A percentile compares a stretch with the other conserved stretches of the same genome.
Evolutionary conservation across 2,888 invertebrate genomes (phyloP).

Genomic region (Rhaphigaster nebulosa): DNA sequence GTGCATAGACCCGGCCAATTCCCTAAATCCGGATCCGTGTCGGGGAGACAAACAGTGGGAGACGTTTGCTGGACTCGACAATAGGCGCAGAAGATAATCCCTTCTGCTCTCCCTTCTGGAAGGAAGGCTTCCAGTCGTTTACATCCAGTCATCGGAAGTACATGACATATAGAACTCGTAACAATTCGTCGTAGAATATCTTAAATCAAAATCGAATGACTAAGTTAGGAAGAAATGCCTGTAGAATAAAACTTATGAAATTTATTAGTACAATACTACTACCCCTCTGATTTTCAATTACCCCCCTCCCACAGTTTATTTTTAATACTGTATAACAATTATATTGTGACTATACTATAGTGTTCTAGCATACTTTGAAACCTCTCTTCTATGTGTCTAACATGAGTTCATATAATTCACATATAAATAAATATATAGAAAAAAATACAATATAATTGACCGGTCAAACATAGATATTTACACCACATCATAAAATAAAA

Average conservation of each 20-base stretch:
- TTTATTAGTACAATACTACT: no score
- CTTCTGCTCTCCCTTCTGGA: conserved; percentile 10
- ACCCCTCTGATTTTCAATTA: no score
- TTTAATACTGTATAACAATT: no score
- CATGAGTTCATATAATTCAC: no score
- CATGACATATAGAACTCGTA: neutral
- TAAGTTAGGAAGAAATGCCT: neutral
- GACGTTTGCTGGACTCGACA: conserved; percentile 21
- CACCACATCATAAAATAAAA: neutral
- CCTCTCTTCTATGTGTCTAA: no score
- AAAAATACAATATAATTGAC: no score
- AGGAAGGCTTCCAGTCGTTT: neutral
- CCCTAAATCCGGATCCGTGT: conserved; percentile 53
- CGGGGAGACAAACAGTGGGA: conserved; percentile 19
- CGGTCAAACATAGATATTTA: neutral
- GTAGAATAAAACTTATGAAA: no score
- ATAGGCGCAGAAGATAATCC: conserved; percentile 3
- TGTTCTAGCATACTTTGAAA: no score
- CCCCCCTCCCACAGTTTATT: no score
- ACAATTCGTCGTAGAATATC: neutral
- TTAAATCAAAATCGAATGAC: no score
- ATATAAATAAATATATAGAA: no score
- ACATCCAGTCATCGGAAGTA: neutral
- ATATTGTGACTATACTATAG: no score
- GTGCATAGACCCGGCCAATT: conserved; percentile 37